Evolutionary conservation across 2,888 invertebrate species (phyloP).

Genomic region (Asteroscopus sphinx): DNA sequence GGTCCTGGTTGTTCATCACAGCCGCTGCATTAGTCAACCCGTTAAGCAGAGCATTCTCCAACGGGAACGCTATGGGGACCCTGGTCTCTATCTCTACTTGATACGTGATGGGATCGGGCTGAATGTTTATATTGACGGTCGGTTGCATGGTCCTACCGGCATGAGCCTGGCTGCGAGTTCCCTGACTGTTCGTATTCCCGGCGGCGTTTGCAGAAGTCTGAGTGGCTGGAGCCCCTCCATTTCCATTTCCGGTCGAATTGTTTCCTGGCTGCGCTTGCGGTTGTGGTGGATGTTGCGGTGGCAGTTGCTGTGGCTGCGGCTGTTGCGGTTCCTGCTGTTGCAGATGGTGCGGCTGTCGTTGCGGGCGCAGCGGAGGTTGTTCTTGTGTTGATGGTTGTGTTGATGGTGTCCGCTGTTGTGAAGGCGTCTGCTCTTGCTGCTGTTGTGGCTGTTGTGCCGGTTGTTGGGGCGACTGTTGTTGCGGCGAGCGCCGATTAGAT

Average conservation of each 20-base stretch:
- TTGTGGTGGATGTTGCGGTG: neutral
- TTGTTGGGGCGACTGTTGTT: conserved; percentile 26
- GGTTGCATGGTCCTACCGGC: conserved; percentile 69
- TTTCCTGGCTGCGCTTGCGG: conserved; percentile 6
- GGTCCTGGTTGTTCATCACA: conserved; percentile 39
- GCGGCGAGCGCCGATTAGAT: conserved; percentile 59
- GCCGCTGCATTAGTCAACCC: conserved; percentile 59
- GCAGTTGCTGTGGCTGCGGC: neutral
- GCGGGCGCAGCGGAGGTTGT: neutral
- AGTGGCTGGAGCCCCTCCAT: conserved; percentile 22
- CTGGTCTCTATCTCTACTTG: conserved; percentile 79
- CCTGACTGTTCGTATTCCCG: conserved; percentile 33
- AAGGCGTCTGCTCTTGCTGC: neutral
- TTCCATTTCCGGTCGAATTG: conserved; percentile 4
- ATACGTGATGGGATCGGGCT: conserved; percentile 71
- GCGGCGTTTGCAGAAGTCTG: conserved; percentile 36
- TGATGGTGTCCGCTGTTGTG: neutral
- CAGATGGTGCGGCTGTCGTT: neutral
- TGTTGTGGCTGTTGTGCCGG: conserved; percentile 2
- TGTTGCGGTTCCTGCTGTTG: neutral
- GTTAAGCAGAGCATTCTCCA: conserved; percentile 68
- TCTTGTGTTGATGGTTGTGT: neutral
- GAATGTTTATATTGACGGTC: conserved; percentile 67
- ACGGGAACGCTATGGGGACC: conserved; percentile 73
- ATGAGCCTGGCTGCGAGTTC: conserved; percentile 29